Conservation (phyloP, 1,140 invertebrate genomes). For the Colletes gigas region DNA sequence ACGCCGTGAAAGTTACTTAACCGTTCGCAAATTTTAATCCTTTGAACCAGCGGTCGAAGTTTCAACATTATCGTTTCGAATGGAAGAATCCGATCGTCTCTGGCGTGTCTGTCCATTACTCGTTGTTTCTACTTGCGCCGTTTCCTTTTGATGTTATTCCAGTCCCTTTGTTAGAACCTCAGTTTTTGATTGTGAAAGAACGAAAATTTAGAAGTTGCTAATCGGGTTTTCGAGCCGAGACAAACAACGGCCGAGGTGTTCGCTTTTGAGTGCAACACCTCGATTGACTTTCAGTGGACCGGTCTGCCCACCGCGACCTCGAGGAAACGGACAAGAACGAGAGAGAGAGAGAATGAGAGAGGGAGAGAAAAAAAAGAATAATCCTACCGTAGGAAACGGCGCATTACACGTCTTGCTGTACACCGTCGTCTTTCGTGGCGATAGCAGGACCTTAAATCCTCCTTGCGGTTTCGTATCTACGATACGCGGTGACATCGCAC, state of each 20-base stretch:
- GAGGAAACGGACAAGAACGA: not conserved
- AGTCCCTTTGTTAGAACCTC: no score
- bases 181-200: no score
- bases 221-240: not conserved
- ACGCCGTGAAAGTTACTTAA: no score
- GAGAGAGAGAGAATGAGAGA: not conserved
- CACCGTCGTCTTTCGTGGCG: constrained; percentile 12
- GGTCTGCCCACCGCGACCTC: constrained; percentile 29
- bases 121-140: no score
- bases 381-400: constrained; percentile 38
- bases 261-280: constrained; percentile 1
- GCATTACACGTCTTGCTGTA: constrained; percentile 50
- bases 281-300: constrained; percentile 20
- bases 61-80: no score
- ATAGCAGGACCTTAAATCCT: constrained; percentile 49
- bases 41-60: no score
- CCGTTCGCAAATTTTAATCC: no score
- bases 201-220: not conserved
- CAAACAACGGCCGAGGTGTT: not conserved
- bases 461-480: constrained; percentile 46
- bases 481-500: constrained; percentile 46
- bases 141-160: no score
- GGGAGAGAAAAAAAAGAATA: not conserved
- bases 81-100: no score
- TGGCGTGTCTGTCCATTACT: no score